Percentiles rank a stretch among this genome's conserved stretches.
Evolutionary conservation across 2,888 invertebrate species (phyloP).

Genomic region (Azorinus chamasolen): DNA sequence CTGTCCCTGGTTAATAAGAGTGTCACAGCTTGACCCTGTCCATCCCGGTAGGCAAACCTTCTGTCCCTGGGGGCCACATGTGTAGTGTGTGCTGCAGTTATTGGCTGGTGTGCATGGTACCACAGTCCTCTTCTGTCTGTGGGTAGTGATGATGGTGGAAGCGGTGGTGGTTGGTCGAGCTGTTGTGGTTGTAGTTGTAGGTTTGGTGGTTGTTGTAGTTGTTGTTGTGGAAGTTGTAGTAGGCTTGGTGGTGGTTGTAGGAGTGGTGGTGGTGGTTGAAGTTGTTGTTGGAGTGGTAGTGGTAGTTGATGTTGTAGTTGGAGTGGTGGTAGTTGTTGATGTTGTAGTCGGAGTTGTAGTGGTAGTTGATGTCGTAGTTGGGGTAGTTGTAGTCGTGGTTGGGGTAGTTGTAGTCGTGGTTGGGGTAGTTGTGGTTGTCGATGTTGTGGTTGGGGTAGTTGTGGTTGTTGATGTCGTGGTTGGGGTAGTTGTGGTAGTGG

Average conservation of each 20-base stretch:
- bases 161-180: slow-evolving; percentile 4
- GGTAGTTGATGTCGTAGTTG: slow-evolving; percentile 8
- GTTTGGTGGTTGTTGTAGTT: not conserved
- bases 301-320: not conserved
- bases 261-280: not conserved
- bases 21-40: slow-evolving; percentile 96
- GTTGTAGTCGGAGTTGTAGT: slow-evolving; percentile 4
- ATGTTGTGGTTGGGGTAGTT: slow-evolving; percentile 11
- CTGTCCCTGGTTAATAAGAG: slow-evolving; percentile 36
- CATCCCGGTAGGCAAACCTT: slow-evolving; percentile 97
- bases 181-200: not conserved
- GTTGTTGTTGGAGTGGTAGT: not conserved
- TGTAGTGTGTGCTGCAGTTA: slow-evolving; percentile 91
- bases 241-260: slow-evolving; percentile 1
- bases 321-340: slow-evolving; percentile 6
- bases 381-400: slow-evolving; percentile 26
- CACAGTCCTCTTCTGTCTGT: slow-evolving; percentile 22
- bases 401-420: slow-evolving; percentile 41
- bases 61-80: slow-evolving; percentile 94
- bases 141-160: slow-evolving; percentile 20
- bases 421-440: slow-evolving; percentile 6
- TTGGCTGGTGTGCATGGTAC: slow-evolving; percentile 35
- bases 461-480: slow-evolving; percentile 6
- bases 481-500: too few relatives aligned
- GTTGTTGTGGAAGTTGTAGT: slow-evolving; percentile 12